Base-by-base conservation (phyloP, 2,797 vertebrate species). In the Enteromius anoplus region DNA sequence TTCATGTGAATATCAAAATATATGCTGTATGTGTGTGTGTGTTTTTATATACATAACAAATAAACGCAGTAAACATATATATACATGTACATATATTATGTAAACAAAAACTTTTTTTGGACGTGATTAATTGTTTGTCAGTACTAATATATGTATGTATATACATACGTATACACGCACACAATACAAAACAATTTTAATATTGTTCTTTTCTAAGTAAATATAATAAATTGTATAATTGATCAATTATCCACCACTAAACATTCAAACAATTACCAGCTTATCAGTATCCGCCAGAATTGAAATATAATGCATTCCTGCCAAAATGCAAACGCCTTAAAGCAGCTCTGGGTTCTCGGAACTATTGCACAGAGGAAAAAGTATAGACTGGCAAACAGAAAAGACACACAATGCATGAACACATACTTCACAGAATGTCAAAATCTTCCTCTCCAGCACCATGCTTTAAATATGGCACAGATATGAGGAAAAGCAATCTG, bases 401-500 rank as follows among this genome's bases (percentile, higher is more conserved):
- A 34, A 37, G 5, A 51, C 71, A 75, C 10, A 29, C 34, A 12
- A 11, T 26, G n/a, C 55, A 32, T 66, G 45, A 66, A 68, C 62
- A 76, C 42, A 58, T 58, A 69, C 64, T 58, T 47, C 26, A 77
- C 19, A 47, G 49, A 29, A 47, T 62, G 65, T 78, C 65, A 75
- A 75, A 65, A 68, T 15, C 4, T 14, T 14, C 23, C 32, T 42
- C 14, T 76, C 19, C 12, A 45, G 14, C 32, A 40, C n/a, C 34
- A 42, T 42, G 34, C 23, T 32, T 51, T 65, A 70, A 75, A 80
- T 77, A 34, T 49, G 76, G 26, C 62, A 66, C 26, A 71, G 34
- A 58, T 72, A 45, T 55, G 21, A 69, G 64, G 69, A 78, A 78
- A 78, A 72, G 32, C 51, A 78, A 78, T 75, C 34, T 79, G 82